Percentiles rank a stretch among this genome's conserved stretches.
Evolutionary conservation across 2,888 invertebrate species (phyloP).

Genomic region (Ctenicera cuprea): DNA sequence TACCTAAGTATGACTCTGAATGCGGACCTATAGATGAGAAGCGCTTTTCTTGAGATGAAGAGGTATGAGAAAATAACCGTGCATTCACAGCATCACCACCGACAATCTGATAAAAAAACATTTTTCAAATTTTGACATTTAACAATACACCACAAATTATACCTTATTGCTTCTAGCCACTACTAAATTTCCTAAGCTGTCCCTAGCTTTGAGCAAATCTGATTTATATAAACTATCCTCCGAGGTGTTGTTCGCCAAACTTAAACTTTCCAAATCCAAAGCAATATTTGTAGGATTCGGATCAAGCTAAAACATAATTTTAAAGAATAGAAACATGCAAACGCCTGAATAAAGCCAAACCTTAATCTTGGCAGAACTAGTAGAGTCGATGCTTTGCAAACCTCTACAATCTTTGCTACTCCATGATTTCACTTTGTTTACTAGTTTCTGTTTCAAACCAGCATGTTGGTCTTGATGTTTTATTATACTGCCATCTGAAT

Average conservation of each 20-base stretch:
- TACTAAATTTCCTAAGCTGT: constrained; percentile 66
- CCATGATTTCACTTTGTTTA: constrained; percentile 56
- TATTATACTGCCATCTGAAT: constrained; percentile 55
- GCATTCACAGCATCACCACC: constrained; percentile 55
- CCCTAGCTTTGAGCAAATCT: constrained; percentile 62
- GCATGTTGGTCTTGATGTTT: constrained; percentile 33
- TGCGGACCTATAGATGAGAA: constrained; percentile 55
- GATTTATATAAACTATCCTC: constrained; percentile 55
- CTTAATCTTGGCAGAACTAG: constrained; percentile 5
- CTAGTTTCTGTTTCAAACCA: constrained; percentile 56
- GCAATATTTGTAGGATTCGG: constrained; percentile 37
- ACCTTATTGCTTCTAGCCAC: constrained; percentile 60
- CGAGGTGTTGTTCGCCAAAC: constrained; percentile 53
- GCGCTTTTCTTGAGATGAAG: constrained; percentile 54
- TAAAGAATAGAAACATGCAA: neutral
- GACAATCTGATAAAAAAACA: constrained; percentile 20
- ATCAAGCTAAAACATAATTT: constrained; percentile 41
- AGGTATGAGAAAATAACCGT: constrained; percentile 56
- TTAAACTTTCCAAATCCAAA: constrained; percentile 54
- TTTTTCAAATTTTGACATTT: neutral
- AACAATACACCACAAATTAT: neutral
- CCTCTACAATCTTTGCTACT: constrained; percentile 48
- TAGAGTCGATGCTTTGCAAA: neutral
- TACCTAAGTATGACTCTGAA: constrained; percentile 58
- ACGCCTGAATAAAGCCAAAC: neutral